Evolutionary conservation across 2,113 vertebrate genomes (phyloP).

Genomic region (Misgurnus anguillicaudatus): DNA sequence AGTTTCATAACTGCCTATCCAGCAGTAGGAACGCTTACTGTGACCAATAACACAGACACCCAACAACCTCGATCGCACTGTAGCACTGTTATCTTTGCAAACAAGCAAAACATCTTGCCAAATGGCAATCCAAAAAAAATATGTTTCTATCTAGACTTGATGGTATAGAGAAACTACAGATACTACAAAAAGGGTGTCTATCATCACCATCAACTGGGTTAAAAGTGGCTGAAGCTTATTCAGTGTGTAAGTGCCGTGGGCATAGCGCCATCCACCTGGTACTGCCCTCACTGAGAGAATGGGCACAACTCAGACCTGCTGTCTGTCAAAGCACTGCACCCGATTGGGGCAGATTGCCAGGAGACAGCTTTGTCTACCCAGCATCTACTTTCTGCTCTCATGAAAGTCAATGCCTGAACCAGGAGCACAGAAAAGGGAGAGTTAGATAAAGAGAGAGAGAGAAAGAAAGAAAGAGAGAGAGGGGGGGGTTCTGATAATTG

Average conservation of each 20-base stretch:
- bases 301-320: slow-evolving; percentile 64
- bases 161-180: not conserved
- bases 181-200: slow-evolving; percentile 10
- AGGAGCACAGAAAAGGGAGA: not conserved
- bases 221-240: slow-evolving; percentile 46
- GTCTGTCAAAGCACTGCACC: slow-evolving; percentile 54
- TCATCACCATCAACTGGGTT: slow-evolving; percentile 42
- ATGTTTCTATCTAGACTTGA: too few species aligned
- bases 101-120: too few species aligned
- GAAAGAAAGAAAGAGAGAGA: not conserved
- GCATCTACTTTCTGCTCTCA: slow-evolving; percentile 66
- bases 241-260: slow-evolving; percentile 66
- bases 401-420: slow-evolving; percentile 68
- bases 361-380: slow-evolving; percentile 61
- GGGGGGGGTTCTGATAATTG: slow-evolving; percentile 29
- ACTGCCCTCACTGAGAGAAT: slow-evolving; percentile 49
- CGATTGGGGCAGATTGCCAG: slow-evolving; percentile 64
- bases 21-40: too few species aligned
- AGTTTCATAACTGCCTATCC: too few species aligned
- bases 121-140: not conserved
- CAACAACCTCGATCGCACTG: too few species aligned
- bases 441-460: slow-evolving; percentile 1
- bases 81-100: too few species aligned
- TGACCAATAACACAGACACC: too few species aligned
- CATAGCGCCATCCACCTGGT: slow-evolving; percentile 69